Evolutionary conservation across 1,140 invertebrate species (phyloP).

Genomic region (Tetraneura akinire): DNA sequence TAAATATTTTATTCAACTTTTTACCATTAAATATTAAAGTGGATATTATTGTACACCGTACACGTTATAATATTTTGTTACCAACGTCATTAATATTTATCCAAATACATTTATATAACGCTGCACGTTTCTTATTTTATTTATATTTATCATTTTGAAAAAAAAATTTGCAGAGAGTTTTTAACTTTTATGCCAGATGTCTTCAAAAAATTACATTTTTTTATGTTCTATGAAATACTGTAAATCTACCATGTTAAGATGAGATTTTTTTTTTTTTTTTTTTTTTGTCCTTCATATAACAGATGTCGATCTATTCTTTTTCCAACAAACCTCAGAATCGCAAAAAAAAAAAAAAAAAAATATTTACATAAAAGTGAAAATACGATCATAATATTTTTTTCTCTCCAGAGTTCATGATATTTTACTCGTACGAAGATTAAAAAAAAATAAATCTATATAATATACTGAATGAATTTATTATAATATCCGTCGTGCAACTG

Average conservation of each 20-base stretch:
- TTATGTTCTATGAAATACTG: background rate
- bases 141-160: background rate
- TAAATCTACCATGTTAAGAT: slow-evolving; percentile 1
- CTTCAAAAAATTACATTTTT: background rate
- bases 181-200: background rate
- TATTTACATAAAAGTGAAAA: background rate
- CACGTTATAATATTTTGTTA: too few species aligned
- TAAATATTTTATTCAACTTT: background rate
- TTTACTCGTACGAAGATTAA: too few species aligned
- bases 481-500: too few species aligned
- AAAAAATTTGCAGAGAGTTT: background rate
- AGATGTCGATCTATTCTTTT: background rate
- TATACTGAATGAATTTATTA: too few species aligned
- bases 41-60: too few species aligned
- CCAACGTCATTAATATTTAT: too few species aligned
- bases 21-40: too few species aligned
- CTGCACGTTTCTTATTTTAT: background rate
- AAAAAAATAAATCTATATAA: too few species aligned
- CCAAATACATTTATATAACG: background rate
- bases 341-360: too few species aligned
- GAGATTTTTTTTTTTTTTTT: background rate
- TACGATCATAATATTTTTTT: too few species aligned
- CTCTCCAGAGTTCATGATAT: too few species aligned
- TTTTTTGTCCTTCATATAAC: background rate
- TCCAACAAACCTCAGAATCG: background rate